Percentiles rank a stretch among this genome's conserved stretches.
phyloP scores from a whole-genome alignment of 2,797 vertebrate genomes.

The Macropodus opercularis region DNA sequence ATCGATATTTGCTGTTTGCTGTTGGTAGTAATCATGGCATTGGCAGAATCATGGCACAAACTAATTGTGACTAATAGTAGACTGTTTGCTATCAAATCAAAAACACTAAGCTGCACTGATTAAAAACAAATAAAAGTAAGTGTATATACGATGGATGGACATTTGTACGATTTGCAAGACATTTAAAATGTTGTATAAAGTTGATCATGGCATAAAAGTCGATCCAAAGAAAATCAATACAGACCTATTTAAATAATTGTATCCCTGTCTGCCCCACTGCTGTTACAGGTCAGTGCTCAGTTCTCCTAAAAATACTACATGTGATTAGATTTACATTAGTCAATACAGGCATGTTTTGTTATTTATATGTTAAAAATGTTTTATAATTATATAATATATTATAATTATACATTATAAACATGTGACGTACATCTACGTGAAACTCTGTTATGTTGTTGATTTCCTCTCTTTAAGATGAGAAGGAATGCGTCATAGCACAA shows the following conservation, averaged over 20 bases:
- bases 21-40: background rate
- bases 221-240: conserved; percentile 65
- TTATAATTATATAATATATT: no score
- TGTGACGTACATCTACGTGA: no score
- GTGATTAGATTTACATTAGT: conserved; percentile 29
- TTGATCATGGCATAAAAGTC: conserved; percentile 29
- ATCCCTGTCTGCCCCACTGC: conserved; percentile 17
- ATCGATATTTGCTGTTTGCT: background rate
- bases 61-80: no score
- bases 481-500: no score
- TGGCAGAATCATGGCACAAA: no score
- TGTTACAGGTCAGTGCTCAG: conserved; percentile 29
- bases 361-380: no score
- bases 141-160: background rate
- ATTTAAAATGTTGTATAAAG: background rate
- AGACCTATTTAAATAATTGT: conserved; percentile 60
- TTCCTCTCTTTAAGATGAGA: no score
- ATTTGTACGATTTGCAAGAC: background rate
- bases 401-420: no score
- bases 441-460: no score
- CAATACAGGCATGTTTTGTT: conserved; percentile 13
- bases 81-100: background rate
- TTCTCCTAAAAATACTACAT: conserved; percentile 24
- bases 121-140: background rate
- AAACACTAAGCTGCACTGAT: background rate